Base-by-base conservation (phyloP, 2,888 invertebrate genomes). In the Cerceris ruficornis region DNA sequence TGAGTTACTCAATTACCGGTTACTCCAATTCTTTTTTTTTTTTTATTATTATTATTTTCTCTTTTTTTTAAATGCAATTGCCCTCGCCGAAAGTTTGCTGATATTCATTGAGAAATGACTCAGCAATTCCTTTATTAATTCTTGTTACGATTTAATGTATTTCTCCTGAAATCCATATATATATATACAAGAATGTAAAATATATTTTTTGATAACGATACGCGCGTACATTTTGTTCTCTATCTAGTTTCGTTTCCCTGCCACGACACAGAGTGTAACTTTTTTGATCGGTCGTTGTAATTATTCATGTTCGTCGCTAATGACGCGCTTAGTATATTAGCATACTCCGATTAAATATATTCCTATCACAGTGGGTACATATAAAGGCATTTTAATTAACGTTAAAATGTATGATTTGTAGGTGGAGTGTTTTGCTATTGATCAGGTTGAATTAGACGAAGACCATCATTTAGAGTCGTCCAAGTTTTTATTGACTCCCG, bases 401-500 rank as follows among this genome's bases (percentile, higher is more conserved):
- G 14, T 66, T 61, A 61, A 60, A 6, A 69, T 77, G 54, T 75
- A 82, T 77, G 17, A 70, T n/a, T 92, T 92, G 52, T 91, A 96
- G 95, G 95, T 95, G 93, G 95, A 95, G 92, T 95, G 95, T 85
- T 95, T 95, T 93, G 94, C 95, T 87, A 94, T 95, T 89, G 95
- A 95, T 92, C 95, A 95, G 88, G 93, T 93, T 84, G 95, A 95
- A 86, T 93, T 95, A 90, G 95, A 95, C 89, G 95, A 95, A 89
- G 95, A 95, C 87, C 93, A 94, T 81, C 93, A 93, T 82, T 92
- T 94, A 86, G 95, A 94, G 88, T 93, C 94, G 76, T 94, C 94
- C 59, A 95, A 95, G 90, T 95, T 95, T 92, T 92, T 95, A 82
- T 92, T 96, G 84, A 94, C 94, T 80, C 93, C 94, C 39, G 94